phyloP scores from a whole-genome alignment of 2,113 vertebrate genomes.

The Synodontis membranacea region DNA sequence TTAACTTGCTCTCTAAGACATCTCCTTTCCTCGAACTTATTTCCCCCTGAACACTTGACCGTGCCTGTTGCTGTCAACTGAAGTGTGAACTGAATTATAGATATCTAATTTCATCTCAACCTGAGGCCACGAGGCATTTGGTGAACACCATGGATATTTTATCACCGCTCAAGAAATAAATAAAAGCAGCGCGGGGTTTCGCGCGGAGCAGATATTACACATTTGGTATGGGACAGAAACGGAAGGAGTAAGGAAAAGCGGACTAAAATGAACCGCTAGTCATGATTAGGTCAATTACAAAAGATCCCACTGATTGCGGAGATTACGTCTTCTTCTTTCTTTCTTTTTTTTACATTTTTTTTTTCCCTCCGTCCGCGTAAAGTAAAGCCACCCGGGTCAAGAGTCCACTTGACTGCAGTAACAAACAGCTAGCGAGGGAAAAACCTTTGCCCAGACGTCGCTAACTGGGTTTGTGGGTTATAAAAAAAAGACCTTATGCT shows the following conservation, averaged over 20 bases:
- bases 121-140: slow-evolving; percentile 70
- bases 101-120: slow-evolving; percentile 79
- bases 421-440: slow-evolving; percentile 7
- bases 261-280: background rate
- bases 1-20: slow-evolving; percentile 16
- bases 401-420: slow-evolving; percentile 5
- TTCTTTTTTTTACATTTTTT: background rate
- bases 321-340: too few relatives aligned
- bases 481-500: slow-evolving; percentile 40
- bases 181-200: slow-evolving; percentile 71
- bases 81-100: slow-evolving; percentile 79
- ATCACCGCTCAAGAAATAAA: slow-evolving; percentile 67
- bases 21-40: slow-evolving; percentile 26
- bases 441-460: slow-evolving; percentile 19
- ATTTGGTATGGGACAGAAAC: slow-evolving; percentile 34
- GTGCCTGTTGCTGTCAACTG: slow-evolving; percentile 66
- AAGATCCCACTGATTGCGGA: background rate
- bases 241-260: slow-evolving; percentile 10
- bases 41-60: slow-evolving; percentile 66
- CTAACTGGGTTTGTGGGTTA: slow-evolving; percentile 54
- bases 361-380: background rate
- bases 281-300: background rate
- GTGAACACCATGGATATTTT: slow-evolving; percentile 77
- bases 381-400: background rate
- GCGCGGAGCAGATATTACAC: slow-evolving; percentile 47